Conservation (phyloP, 2,113 vertebrate species). For the Odocoileus virginianus region DNA sequence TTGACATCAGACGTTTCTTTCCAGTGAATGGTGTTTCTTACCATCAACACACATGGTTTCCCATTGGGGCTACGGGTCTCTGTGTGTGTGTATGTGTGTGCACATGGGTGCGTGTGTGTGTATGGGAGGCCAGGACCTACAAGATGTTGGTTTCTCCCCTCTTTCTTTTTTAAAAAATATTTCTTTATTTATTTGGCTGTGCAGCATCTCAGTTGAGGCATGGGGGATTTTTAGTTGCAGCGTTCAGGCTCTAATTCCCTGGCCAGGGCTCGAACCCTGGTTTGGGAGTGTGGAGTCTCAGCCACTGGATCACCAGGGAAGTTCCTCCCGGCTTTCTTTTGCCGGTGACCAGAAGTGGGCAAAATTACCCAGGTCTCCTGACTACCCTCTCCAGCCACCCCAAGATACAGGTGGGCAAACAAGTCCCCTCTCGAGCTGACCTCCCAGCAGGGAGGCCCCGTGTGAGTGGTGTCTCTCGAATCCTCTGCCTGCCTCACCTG, state of each 20-base stretch:
- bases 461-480: neutral
- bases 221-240: neutral
- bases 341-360: neutral
- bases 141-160: neutral
- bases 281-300: neutral
- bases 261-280: neutral
- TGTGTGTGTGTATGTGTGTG: neutral
- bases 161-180: neutral
- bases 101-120: neutral
- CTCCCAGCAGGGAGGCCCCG: neutral
- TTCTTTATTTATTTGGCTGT: neutral
- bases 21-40: neutral
- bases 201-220: neutral
- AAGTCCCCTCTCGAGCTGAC: neutral
- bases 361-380: neutral
- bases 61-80: neutral
- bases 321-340: neutral
- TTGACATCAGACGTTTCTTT: neutral
- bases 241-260: neutral
- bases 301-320: neutral
- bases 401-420: neutral
- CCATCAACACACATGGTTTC: neutral
- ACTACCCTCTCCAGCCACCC: neutral
- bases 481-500: constrained; percentile 82
- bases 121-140: neutral